These are phyloP conservation scores for Cylas formicarius DNA, from an alignment of 1,140 invertebrate species.

Conservation along the genomic window DNA sequence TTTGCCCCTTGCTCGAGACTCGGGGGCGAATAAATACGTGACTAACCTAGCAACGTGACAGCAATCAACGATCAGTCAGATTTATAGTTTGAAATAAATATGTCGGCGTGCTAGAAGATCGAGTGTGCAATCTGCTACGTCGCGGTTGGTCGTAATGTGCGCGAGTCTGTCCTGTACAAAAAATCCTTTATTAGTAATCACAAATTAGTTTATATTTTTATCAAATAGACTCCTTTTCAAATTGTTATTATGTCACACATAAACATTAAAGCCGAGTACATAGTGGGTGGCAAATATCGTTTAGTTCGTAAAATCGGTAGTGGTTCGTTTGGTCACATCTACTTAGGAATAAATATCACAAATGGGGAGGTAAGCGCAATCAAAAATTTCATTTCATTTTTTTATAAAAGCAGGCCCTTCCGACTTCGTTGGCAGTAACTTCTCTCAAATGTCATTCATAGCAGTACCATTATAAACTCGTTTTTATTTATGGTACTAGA, in stretches of 20 bases:
- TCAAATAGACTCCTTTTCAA: constrained; percentile 27
- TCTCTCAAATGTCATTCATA: no score
- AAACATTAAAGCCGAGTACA: constrained; percentile 39
- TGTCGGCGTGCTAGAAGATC: constrained; percentile 41
- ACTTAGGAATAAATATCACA: constrained; percentile 90
- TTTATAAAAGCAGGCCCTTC: no score
- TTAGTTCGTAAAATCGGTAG: constrained; percentile 95
- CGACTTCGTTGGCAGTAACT: no score
- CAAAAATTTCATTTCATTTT: no score
- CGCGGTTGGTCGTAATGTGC: no score
- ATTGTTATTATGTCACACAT: constrained; percentile 34
- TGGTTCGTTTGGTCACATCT: constrained; percentile 98
- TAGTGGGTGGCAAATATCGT: constrained; percentile 88
- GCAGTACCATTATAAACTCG: no score
- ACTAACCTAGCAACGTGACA: no score
- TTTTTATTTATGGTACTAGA: no score
- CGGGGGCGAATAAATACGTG: no score
- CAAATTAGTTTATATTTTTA: constrained; percentile 31
- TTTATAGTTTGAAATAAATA: no score
- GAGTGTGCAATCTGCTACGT: no score
- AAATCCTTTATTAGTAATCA: constrained; percentile 28
- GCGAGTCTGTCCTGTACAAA: constrained; percentile 37
- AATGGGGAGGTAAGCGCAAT: constrained; percentile 73
- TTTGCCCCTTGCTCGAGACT: no score
- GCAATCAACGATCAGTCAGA: constrained; percentile 39